Base-by-base conservation (phyloP, 1,140 invertebrate species). In the Sinonovacula constricta region DNA sequence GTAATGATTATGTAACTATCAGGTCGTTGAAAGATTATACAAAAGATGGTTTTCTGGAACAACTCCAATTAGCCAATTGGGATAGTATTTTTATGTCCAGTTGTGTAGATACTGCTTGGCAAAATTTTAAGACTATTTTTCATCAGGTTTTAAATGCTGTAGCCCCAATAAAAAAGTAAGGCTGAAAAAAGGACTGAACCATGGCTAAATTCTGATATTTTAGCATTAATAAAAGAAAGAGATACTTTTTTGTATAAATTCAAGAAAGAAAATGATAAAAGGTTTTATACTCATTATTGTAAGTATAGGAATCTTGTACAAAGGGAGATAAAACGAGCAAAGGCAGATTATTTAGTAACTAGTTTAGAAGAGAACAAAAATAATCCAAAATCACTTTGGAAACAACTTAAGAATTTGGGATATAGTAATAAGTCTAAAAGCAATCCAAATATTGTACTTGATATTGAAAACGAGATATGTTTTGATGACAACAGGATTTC, bases 11-110 rank as follows among this genome's bases (percentile, higher is more conserved):
- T 72, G 69, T 63, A 18, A 62, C 24, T 51, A 30, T 62, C 15
- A 72, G 36, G 33, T 72, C 30, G 22, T 12, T 51, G 33, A 60
- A 72, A 49, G 63, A 62, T 31, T 72, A 72, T 72, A 33, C 33
- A 62, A 45, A 28, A 2, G 57, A 72, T n/a, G 7, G 12, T 72
- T 72, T 72, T 62, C 24, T 62, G 3, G 3, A 30, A n/a, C 24
- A 72, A n/a, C 39, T 72, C 15, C 28, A 30, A 60, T 15, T 15
- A n/a, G n/a, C 18, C 5, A 39, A 72, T 31, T 60, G 69, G 56
- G n/a, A 24, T 62, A n/a, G 30, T 28, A 51, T 72, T 24, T 62
- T 72, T 62, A 33, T 31, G 33, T 45, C 39, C 18, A 30, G 33
- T 18, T 31, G 33, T 72, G 22, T 62, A 49, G n/a, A 72, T 34